Evolutionary conservation across 1,140 invertebrate genomes (phyloP).

Genomic region (Lamellibrachia luymesi): DNA sequence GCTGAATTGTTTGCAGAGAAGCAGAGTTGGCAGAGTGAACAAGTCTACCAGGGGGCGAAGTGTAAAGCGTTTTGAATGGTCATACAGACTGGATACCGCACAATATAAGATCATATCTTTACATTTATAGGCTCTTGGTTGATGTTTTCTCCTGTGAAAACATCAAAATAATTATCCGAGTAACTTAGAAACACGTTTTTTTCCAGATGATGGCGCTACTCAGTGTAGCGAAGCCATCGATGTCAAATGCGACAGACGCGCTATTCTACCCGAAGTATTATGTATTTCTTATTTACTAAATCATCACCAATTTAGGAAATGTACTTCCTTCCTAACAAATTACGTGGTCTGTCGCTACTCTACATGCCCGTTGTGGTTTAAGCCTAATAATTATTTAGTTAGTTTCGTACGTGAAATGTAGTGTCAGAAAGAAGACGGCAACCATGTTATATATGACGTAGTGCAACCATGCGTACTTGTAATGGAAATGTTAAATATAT

Average conservation of each 20-base stretch:
- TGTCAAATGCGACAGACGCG: neutral
- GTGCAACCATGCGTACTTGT: neutral
- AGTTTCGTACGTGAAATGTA: neutral
- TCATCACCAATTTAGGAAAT: neutral
- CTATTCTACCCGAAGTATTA: neutral
- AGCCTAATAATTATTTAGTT: too few relatives aligned
- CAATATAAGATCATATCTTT: too few relatives aligned
- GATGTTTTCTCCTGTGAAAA: neutral
- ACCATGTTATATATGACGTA: neutral
- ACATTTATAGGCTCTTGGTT: too few relatives aligned
- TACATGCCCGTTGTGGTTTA: too few relatives aligned
- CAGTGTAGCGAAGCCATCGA: neutral
- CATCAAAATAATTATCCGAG: neutral
- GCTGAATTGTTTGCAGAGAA: too few relatives aligned
- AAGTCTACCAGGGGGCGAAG: too few relatives aligned
- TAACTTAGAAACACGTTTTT: neutral
- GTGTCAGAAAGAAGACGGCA: neutral
- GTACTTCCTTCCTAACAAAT: neutral
- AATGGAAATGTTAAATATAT: neutral
- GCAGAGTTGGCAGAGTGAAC: too few relatives aligned
- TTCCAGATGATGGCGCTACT: neutral
- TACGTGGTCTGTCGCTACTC: too few relatives aligned
- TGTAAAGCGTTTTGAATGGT: too few relatives aligned
- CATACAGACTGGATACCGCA: too few relatives aligned
- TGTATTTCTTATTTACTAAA: neutral